These are phyloP conservation scores for Bombyx huttoni DNA, from an alignment of 2,888 invertebrate species.

Conservation along the genomic window DNA sequence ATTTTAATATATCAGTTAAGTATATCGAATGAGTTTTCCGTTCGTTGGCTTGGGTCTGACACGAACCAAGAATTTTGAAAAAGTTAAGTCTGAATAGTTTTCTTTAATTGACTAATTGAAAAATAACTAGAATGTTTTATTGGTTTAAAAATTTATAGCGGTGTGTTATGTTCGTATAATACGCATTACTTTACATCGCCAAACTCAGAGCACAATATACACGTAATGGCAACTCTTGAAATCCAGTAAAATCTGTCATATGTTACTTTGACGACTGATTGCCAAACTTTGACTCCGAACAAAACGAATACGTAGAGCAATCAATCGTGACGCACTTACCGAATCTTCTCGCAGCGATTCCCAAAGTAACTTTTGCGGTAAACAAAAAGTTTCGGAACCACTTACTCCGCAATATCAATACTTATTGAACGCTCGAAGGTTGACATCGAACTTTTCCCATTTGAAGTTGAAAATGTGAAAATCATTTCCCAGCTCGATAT, in stretches of 20 bases:
- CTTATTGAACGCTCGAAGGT: slow-evolving; percentile 29
- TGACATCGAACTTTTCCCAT: slow-evolving; percentile 48
- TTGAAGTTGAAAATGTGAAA: slow-evolving; percentile 1
- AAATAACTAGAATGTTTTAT: too few species aligned
- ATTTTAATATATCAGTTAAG: too few species aligned
- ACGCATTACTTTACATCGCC: too few species aligned
- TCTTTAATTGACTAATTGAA: too few species aligned
- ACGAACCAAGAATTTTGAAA: too few species aligned
- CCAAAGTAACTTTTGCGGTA: slow-evolving; percentile 17
- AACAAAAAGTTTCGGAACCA: slow-evolving; percentile 28
- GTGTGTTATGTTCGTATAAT: too few species aligned
- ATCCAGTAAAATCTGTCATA: neutral
- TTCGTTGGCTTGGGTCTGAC: too few species aligned
- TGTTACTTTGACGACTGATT: neutral
- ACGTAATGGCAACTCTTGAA: neutral
- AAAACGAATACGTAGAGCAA: neutral
- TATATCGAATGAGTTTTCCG: too few species aligned
- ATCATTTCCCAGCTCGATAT: neutral
- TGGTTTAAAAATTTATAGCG: too few species aligned
- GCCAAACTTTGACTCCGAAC: neutral
- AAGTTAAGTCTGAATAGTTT: too few species aligned
- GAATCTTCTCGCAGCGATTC: slow-evolving; percentile 1
- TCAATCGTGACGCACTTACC: slow-evolving; percentile 3
- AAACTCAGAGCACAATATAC: too few species aligned
- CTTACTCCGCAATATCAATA: slow-evolving; percentile 25